A percentile compares a stretch with the other conserved stretches of the same genome.
Evolutionary conservation across 30 jellyfish, hydroid and myxozoan species (phyloP).

Genomic region (Aurelia aurita): DNA sequence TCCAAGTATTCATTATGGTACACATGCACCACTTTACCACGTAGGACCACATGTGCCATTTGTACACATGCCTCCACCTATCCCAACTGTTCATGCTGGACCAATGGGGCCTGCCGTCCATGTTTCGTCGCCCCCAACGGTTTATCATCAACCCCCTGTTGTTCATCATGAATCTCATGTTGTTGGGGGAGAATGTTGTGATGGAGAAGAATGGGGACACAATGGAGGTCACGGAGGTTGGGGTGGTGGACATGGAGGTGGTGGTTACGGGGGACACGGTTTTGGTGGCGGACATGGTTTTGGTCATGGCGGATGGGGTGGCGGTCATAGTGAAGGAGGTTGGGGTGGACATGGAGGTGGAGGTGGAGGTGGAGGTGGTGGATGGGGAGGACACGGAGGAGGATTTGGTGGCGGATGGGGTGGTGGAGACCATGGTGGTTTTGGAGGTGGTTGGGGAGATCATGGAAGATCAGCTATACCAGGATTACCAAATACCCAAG

Average conservation of each 20-base stretch:
- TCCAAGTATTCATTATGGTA: slow-evolving; percentile 95
- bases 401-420: slow-evolving; percentile 69
- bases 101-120: slow-evolving; percentile 99
- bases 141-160: slow-evolving; percentile 95
- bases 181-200: slow-evolving; percentile 87
- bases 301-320: slow-evolving; percentile 77
- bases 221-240: slow-evolving; percentile 81
- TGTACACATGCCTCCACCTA: slow-evolving; percentile 98
- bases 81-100: slow-evolving; percentile 95
- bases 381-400: slow-evolving; percentile 70
- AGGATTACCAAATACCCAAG: slow-evolving; percentile 37
- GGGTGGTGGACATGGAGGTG: slow-evolving; percentile 55
- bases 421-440: slow-evolving; percentile 68
- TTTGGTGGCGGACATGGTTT: slow-evolving; percentile 65
- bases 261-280: slow-evolving; percentile 64
- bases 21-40: slow-evolving; percentile 96
- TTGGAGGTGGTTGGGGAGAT: slow-evolving; percentile 74
- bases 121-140: slow-evolving; percentile 97
- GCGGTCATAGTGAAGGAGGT: slow-evolving; percentile 63
- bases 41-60: slow-evolving; percentile 98
- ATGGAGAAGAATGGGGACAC: slow-evolving; percentile 83
- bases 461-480: slow-evolving; percentile 68
- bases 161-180: slow-evolving; percentile 93
- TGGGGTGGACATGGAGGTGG: slow-evolving; percentile 71
- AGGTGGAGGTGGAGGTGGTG: slow-evolving; percentile 50